Base-by-base conservation (phyloP, 2,888 invertebrate genomes). In the Platycnemis pennipes region DNA sequence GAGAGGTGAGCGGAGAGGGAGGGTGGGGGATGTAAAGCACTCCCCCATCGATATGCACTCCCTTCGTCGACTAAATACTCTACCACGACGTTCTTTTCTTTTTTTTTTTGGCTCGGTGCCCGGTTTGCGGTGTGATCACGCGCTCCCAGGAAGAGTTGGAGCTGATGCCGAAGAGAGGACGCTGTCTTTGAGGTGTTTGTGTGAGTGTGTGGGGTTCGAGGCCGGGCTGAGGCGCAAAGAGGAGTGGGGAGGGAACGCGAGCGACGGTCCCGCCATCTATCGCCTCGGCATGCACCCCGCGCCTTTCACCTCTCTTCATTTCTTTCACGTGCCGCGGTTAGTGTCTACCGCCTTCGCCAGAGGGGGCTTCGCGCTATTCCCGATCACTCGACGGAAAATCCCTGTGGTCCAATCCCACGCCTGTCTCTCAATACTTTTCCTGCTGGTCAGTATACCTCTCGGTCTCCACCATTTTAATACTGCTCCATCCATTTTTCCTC, bases 231-330 rank as follows among this genome's bases (percentile, higher is more conserved):
- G 56, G 89, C 37, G 3, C 53, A 31, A 3, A 69, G 31, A 31
- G 69, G 0, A 2, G n/a, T 31, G 77, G 37, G 77, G 77, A 37
- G 77, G 77, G 63, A 63, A 63, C 63, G 26, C 16, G 53, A 19
- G 53, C 53, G 53, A n/a, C n/a, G n/a, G n/a, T n/a, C n/a, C 63
- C 77, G 31, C 2, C 31, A 37, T 77, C 37, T 63, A 91, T 91
- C 63, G 44, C 69, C n/a, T 49, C 44, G 63, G 63, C 63, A 91
- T 91, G 91, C 89, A n/a, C 89, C 89, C 56, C 56, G 53, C 63
- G 63, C 91, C 91, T 91, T 91, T 91, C 91, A 63, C 91, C 63
- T 91, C 63, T 63, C 91, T 63, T 63, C 91, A 22, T 45, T n/a
- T 45, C 87, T 87, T 26, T 87, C 42, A 11, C 31, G 3, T 26